phyloP scores from a whole-genome alignment of 2,888 invertebrate species.

The Lithosia quadra region DNA sequence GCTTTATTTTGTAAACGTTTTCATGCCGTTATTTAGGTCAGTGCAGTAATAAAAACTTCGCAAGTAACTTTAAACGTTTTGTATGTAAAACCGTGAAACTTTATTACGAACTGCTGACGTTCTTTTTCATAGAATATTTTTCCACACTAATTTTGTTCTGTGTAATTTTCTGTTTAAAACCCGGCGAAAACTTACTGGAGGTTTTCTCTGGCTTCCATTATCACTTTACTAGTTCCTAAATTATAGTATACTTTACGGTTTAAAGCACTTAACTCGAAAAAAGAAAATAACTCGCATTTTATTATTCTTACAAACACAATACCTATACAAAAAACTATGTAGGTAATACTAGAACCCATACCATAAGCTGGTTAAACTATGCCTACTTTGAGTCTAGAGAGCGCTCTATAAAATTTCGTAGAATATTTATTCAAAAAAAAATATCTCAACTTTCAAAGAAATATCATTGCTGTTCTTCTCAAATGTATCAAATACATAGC shows the following conservation, averaged over 20 bases:
- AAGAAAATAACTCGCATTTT: too few species aligned
- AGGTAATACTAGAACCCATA: too few species aligned
- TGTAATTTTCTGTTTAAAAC: neutral
- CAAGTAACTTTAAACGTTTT: constrained; percentile 18
- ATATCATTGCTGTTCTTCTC: too few species aligned
- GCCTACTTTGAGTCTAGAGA: too few species aligned
- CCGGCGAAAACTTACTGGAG: neutral
- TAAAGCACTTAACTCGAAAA: too few species aligned
- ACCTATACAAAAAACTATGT: too few species aligned
- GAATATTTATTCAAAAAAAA: too few species aligned
- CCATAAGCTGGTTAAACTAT: too few species aligned
- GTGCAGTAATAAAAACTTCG: constrained; percentile 10
- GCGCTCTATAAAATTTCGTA: too few species aligned
- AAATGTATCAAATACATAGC: too few species aligned
- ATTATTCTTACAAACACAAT: too few species aligned
- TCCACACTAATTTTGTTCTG: neutral
- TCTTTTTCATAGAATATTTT: constrained; percentile 12
- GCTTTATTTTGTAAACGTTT: constrained; percentile 12
- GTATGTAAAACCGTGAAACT: constrained; percentile 18
- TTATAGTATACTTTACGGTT: neutral
- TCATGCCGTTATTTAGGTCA: constrained; percentile 13
- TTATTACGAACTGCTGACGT: constrained; percentile 3
- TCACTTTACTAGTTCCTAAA: neutral
- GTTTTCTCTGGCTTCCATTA: neutral
- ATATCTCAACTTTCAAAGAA: too few species aligned